Base-by-base conservation (phyloP, 30 jellyfish, hydroid and myxozoan genomes). In the Hydra vulgaris region DNA sequence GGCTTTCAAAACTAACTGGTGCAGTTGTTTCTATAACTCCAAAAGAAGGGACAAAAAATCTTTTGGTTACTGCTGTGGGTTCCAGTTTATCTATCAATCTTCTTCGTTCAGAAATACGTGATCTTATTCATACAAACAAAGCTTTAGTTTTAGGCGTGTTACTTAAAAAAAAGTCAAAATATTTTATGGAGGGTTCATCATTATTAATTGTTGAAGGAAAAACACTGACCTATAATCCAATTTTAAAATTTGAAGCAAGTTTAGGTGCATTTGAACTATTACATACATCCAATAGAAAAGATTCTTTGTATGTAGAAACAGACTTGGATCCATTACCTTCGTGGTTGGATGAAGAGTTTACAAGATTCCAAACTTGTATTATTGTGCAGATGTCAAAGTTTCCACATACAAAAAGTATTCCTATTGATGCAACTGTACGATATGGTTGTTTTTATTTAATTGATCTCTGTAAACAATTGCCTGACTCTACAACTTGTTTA, bases 141-240 rank as follows among this genome's bases (percentile, higher is more conserved):
- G 94, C 96, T 15, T 25, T 88, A 88, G 79, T 73, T 79, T 79
- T 88, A 23, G 96, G 96, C 16, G 66, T 94, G 56, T 74, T 88
- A 81, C 96, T 89, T 3, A 79, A 79, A 69, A 79, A 83, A 82
- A 27, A 88, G 1, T 88, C 96, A 22, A 52, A 94, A 54, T 88
- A 88, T 56, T 88, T 88, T 81, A 88, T 88, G 96, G 94, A 79
- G 81, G 96, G 96, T 24, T 27, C 94, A 24, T 77, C 96, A 15
- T 18, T 88, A 25, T 25, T 83, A 8, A 66, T 88, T 74, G 81
- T 76, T 24, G 77, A 77, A 69, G 23, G 61, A 61, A 23, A 23
- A 18, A 25, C 26, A 40, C 72, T 8, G 18, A 3, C 17, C 18
- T 27, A 23, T 53, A 12, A 19, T 18, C 54, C 79, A n/a, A n/a